Evolutionary conservation across 2,113 vertebrate genomes (phyloP).

Genomic region (Callospermophilus lateralis): DNA sequence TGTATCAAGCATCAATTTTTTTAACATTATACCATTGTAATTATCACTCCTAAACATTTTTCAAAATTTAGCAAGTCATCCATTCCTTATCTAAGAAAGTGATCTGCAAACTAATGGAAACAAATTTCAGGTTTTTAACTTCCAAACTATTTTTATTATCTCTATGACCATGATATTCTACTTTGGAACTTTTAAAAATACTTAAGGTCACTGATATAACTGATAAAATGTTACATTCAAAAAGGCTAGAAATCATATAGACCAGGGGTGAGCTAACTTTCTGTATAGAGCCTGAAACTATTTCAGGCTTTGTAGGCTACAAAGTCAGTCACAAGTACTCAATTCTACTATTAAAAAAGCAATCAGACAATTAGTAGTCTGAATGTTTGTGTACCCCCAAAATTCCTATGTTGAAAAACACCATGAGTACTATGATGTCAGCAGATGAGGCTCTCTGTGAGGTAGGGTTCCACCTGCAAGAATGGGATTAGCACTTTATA

Average conservation of each 20-base stretch:
- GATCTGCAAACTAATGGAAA: background rate
- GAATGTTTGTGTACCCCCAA: background rate
- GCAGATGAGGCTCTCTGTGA: background rate
- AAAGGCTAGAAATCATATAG: background rate
- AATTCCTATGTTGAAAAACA: background rate
- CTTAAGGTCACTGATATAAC: constrained; percentile 8
- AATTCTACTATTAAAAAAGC: background rate
- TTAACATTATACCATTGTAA: background rate
- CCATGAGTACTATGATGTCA: background rate
- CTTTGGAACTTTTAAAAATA: constrained; percentile 1
- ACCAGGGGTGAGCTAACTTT: background rate
- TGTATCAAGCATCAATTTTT: background rate
- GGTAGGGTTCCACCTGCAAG: background rate
- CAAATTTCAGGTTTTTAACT: constrained; percentile 38
- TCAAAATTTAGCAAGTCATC: constrained; percentile 33
- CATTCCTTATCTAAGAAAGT: background rate
- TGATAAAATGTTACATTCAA: constrained; percentile 44
- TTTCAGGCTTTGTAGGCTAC: constrained; percentile 19
- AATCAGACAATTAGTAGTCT: background rate
- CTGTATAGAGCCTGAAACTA: background rate
- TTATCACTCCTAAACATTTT: constrained; percentile 45
- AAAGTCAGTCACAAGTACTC: background rate
- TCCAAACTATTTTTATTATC: constrained; percentile 1
- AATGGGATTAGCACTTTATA: background rate
- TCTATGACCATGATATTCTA: constrained; percentile 18